Evolutionary conservation across 1,140 invertebrate genomes (phyloP).

Genomic region (Aphaenogaster rudis): DNA sequence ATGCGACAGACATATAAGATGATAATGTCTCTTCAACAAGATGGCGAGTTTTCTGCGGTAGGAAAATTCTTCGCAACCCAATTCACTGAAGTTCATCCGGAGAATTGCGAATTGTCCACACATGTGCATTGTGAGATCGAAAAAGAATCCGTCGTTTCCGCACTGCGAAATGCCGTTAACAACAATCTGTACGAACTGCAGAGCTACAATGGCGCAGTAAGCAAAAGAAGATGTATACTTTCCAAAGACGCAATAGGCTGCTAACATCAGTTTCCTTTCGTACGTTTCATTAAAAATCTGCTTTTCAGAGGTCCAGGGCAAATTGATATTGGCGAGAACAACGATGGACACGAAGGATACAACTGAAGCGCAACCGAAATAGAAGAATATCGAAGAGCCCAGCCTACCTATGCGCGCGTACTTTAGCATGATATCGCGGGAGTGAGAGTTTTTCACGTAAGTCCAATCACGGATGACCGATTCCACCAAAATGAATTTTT

Average conservation of each 20-base stretch:
- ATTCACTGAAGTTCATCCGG: slow-evolving; percentile 19
- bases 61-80: background rate
- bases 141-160: slow-evolving; percentile 70
- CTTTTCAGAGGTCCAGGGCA: background rate
- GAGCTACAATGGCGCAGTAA: background rate
- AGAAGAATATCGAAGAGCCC: slow-evolving; percentile 3
- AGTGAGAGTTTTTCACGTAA: background rate
- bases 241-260: slow-evolving; percentile 38
- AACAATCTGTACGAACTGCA: slow-evolving; percentile 36
- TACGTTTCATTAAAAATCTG: background rate
- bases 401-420: slow-evolving; percentile 32
- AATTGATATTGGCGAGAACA: slow-evolving; percentile 1
- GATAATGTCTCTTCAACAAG: slow-evolving; percentile 41
- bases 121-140: slow-evolving; percentile 56
- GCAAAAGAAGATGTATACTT: slow-evolving; percentile 12
- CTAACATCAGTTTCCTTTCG: slow-evolving; percentile 17
- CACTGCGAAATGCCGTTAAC: slow-evolving; percentile 54
- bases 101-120: slow-evolving; percentile 58
- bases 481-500: slow-evolving; percentile 32
- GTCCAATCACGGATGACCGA: slow-evolving; percentile 33
- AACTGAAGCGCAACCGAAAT: slow-evolving; percentile 9
- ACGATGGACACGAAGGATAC: background rate
- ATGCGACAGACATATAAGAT: slow-evolving; percentile 22
- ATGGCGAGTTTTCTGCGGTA: slow-evolving; percentile 25
- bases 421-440: slow-evolving; percentile 27